These are phyloP conservation scores for Caenorhabditis sp. DNA, from an alignment of 2,888 invertebrate species.

Conservation along the genomic window DNA sequence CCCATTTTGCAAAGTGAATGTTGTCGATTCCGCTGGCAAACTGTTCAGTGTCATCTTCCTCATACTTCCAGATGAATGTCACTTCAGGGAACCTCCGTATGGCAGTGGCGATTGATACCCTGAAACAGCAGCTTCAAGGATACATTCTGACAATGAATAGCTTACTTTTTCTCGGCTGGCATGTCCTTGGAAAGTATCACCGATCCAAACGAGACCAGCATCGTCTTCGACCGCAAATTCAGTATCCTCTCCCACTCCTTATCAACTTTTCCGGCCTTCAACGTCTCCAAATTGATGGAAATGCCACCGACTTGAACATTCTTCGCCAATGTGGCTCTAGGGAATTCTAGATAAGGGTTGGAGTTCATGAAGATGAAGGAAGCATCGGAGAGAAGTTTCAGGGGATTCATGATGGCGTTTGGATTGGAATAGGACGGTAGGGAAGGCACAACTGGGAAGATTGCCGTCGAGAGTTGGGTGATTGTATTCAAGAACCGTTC, in stretches of 20 bases:
- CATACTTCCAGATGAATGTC: slow-evolving; percentile 74
- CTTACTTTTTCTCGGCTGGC: slow-evolving; percentile 39
- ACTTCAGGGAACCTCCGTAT: slow-evolving; percentile 62
- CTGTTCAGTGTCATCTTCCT: slow-evolving; percentile 43
- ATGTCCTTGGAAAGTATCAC: slow-evolving; percentile 47
- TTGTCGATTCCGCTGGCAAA: slow-evolving; percentile 62
- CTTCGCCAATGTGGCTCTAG: slow-evolving; percentile 57
- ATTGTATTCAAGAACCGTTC: slow-evolving; percentile 14
- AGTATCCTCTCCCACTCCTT: slow-evolving; percentile 45
- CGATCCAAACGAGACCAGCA: slow-evolving; percentile 57
- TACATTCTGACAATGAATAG: too few species aligned
- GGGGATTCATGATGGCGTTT: background rate
- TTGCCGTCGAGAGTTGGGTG: background rate
- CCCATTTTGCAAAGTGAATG: slow-evolving; percentile 71
- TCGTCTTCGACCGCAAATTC: slow-evolving; percentile 29
- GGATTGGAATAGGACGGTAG: slow-evolving; percentile 10
- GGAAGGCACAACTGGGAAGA: slow-evolving; percentile 2
- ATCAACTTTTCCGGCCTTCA: slow-evolving; percentile 23
- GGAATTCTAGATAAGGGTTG: slow-evolving; percentile 63
- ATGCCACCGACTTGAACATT: slow-evolving; percentile 49
- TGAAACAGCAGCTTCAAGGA: too few species aligned
- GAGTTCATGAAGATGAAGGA: slow-evolving; percentile 43
- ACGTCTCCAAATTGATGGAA: slow-evolving; percentile 17
- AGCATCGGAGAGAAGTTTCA: background rate
- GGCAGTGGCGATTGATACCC: slow-evolving; percentile 21